Base-by-base conservation (phyloP, 2,113 vertebrate genomes). In the Nycticorax nycticorax region DNA sequence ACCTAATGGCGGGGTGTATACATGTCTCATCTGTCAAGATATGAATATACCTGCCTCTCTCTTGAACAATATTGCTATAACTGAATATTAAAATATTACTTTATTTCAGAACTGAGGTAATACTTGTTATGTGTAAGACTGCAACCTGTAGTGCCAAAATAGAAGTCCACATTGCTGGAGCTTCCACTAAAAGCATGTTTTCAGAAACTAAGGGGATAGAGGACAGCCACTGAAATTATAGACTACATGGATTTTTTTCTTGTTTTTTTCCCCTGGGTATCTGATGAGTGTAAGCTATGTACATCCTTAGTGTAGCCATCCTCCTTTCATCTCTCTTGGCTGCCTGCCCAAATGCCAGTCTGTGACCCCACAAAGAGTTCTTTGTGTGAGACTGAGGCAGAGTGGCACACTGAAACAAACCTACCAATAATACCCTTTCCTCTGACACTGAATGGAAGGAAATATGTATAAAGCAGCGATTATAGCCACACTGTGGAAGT, bases 321-420 rank as follows among this genome's bases (percentile, higher is more conserved):
- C 72, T 91, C 59, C 92, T 97, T 95, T 96, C 96, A 97, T 96
- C 88, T 96, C 72, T 78, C 52, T 64, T 92, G 92, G 95, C 93
- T 90, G 92, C 90, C 75, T 88, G 88, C 90, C 85, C 79, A 89
- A 81, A 86, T 97, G 96, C 95, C 93, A 94, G 95, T 95, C 88
- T 92, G 72, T 91, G 92, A 97, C 88, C 88, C 83, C 83, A 96
- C 93, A 97, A 96, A 96, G 95, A 89, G 63, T 68, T 77, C 95
- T 97, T 96, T 96, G 88, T 97, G 79, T 81, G 82, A 50, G 55
- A 33, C 68, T 56, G 64, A 75, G 83, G 73, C 93, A 77, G 37
- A 93, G 75, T 52, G 92, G 83, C 83, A 92, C 68, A 75, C 79
- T 86, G 93, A 96, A 95, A 90, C 91, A 93, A 96, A 78, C 79